A percentile compares a stretch with the other conserved stretches of the same genome.
phyloP scores from a whole-genome alignment of 1,140 invertebrate genomes.

The Drosophila lacteicornis region DNA sequence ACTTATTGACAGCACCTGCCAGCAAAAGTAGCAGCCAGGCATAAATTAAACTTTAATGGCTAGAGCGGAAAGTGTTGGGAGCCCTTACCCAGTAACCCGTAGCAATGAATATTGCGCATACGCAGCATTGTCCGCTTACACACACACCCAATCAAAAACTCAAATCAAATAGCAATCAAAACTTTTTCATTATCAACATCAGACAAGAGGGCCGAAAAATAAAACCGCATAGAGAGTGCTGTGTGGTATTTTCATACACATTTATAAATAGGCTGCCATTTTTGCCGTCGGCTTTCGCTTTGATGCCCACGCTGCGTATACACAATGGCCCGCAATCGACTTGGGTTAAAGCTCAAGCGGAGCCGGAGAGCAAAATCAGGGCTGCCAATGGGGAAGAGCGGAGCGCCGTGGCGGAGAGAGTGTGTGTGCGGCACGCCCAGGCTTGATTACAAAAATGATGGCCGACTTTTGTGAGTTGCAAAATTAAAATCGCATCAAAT shows the following conservation, averaged over 20 bases:
- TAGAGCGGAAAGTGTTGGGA: conserved; percentile 30
- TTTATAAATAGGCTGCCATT: conserved; percentile 77
- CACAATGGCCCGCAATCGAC: conserved; percentile 57
- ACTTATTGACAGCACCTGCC: conserved; percentile 67
- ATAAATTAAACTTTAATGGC: conserved; percentile 64
- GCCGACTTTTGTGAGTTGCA: conserved; percentile 30
- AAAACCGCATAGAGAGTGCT: conserved; percentile 68
- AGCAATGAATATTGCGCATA: conserved; percentile 62
- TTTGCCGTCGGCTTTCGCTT: conserved; percentile 62
- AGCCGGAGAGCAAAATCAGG: conserved; percentile 13
- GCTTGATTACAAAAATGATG: conserved; percentile 47
- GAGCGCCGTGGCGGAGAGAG: neutral
- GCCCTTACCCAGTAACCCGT: conserved; percentile 12
- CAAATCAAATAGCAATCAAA: conserved; percentile 82
- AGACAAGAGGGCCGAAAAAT: conserved; percentile 47
- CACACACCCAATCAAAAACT: conserved; percentile 62
- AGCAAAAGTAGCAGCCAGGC: conserved; percentile 49
- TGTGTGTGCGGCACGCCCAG: conserved; percentile 44
- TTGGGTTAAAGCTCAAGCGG: conserved; percentile 44
- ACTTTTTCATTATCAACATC: conserved; percentile 77
- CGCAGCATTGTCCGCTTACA: conserved; percentile 43
- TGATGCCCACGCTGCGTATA: conserved; percentile 70
- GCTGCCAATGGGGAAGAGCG: neutral
- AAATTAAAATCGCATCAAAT: conserved; percentile 63
- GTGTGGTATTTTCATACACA: conserved; percentile 37